Evolutionary conservation across 2,113 vertebrate genomes (phyloP), one percentile per base, ranked within the genome.

Genomic region (Phaethon lepturus): DNA sequence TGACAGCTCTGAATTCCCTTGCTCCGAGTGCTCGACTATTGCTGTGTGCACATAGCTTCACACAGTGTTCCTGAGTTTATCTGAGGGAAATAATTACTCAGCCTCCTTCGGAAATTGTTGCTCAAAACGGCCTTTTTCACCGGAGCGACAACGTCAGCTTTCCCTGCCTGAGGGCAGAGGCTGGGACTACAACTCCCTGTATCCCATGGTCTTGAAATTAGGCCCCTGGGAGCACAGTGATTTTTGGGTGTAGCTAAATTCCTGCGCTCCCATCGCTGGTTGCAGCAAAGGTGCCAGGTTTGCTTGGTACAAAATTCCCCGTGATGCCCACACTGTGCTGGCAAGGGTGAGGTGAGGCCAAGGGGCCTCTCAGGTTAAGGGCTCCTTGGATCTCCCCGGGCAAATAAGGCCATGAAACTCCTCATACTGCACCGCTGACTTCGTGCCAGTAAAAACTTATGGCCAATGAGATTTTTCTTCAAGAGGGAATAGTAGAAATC

Each of bases 1-100:
- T 97, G 92, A 95, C 89, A 95, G 92, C 72, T 95, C 79, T 91
- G 89, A 94, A 96, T 84, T 92, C 87, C 83, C 93, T 92, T 22
- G 76, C 92, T 86, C 85, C 50, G 49, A 92, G 76, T 3, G 33
- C 60, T 88, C 2, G 1, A 67, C 74, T 73, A 40, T 74, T 86
- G 84, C 90, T 81, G 35, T 86, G 77, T 66, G 87, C 50, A 64
- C 52, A 68, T 2, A 71, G 60, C 59, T 93, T 91, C 59, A 73
- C 88, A 86, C 74, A 52, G 53, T 77, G 88, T 97, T 95, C 93
- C 84, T 50, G 64, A n/a, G 72, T 86, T 95, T 95, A 93, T 95
- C 78, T 49, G 84, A 73, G 78, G 5, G 52, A 83, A 90, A 91
- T 64, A 95, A 91, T 88, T 93, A 71, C 67, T 95, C 64, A 50